A percentile compares a stretch with the other conserved stretches of the same genome.
Evolutionary conservation across 2,888 invertebrate genomes (phyloP).

Genomic region (Oasisia sp.): DNA sequence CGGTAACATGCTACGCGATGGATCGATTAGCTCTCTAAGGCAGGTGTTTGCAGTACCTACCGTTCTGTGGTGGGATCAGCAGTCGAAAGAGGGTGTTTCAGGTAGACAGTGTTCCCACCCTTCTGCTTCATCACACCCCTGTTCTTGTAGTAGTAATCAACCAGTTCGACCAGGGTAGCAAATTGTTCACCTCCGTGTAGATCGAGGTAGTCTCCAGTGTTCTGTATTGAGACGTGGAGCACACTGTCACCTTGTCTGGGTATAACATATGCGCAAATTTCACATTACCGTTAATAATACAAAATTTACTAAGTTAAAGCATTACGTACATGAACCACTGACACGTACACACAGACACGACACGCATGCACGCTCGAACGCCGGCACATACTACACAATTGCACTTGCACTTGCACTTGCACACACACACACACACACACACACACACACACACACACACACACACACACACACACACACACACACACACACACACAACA

Average conservation of each 20-base stretch:
- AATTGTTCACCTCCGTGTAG: conserved; percentile 96
- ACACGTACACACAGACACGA: too few relatives aligned
- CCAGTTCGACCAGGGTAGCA: conserved; percentile 94
- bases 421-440: too few relatives aligned
- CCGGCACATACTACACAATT: too few relatives aligned
- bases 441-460: too few relatives aligned
- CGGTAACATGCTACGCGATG: neutral
- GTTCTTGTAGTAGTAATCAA: conserved; percentile 98
- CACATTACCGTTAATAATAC: too few relatives aligned
- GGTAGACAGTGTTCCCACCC: conserved; percentile 92
- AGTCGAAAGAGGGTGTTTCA: conserved; percentile 92
- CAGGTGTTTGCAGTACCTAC: conserved; percentile 64
- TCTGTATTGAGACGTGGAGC: conserved; percentile 99
- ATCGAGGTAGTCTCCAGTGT: conserved; percentile 97
- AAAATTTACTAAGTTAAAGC: too few relatives aligned
- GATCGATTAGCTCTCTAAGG: neutral
- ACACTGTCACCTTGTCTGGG: conserved; percentile 88
- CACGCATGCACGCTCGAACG: neutral
- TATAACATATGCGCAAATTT: too few relatives aligned
- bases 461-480: too few relatives aligned
- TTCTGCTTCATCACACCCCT: conserved; percentile 90
- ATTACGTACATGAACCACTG: too few relatives aligned
- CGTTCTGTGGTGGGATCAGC: conserved; percentile 97
- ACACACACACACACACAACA: too few relatives aligned
- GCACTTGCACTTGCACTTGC: too few relatives aligned